Conservation (phyloP, 2,113 vertebrate species). For the Indri indri region DNA sequence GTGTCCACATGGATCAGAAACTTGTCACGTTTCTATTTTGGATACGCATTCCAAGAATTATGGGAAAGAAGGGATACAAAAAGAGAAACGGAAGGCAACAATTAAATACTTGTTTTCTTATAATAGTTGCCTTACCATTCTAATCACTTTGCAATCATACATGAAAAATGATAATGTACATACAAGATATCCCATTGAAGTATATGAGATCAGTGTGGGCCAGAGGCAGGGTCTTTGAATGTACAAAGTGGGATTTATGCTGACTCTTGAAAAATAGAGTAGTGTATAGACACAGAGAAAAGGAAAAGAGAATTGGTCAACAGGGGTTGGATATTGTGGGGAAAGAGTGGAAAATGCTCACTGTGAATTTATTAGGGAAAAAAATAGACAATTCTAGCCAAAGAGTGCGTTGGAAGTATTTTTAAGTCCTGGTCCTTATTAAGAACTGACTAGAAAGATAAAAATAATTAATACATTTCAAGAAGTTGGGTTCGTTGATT, state of each 20-base stretch:
- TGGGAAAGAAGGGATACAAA: not conserved
- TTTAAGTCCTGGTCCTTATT: not conserved
- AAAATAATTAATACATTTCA: not conserved
- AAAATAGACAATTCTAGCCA: not conserved
- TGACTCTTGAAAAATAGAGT: not conserved
- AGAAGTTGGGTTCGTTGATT: conserved; percentile 5
- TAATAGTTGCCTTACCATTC: not conserved
- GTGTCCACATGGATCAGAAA: not conserved
- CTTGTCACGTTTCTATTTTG: not conserved
- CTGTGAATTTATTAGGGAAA: not conserved
- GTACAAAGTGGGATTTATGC: not conserved
- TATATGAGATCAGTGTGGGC: not conserved
- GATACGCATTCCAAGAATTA: not conserved
- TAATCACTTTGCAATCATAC: not conserved
- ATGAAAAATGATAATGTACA: not conserved
- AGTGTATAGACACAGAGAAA: not conserved
- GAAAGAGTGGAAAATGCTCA: not conserved
- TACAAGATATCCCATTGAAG: not conserved
- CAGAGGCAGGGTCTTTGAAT: not conserved
- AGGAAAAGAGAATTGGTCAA: not conserved
- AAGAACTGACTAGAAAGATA: not conserved
- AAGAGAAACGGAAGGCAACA: not conserved
- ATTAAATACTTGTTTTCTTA: not conserved
- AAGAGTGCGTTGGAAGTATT: not conserved
- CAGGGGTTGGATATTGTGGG: not conserved